These are phyloP conservation scores for Enteromius unitaeniatus DNA, from an alignment of 2,797 vertebrate genomes.

Conservation along the genomic window DNA sequence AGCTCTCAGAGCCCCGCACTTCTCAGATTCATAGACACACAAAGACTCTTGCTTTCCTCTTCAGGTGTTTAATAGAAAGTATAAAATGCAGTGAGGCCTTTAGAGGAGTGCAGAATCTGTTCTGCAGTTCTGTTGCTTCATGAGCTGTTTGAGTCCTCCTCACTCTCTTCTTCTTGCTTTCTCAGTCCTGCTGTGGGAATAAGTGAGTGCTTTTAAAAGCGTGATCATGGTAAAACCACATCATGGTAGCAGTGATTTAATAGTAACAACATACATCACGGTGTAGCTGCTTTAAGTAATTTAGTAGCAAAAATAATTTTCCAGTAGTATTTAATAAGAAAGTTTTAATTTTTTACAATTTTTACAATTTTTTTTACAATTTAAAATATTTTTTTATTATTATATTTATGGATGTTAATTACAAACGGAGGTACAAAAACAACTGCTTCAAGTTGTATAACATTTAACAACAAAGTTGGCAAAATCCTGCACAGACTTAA, in stretches of 20 bases:
- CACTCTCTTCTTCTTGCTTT: neutral
- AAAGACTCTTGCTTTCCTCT: conserved; percentile 13
- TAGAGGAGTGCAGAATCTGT: conserved; percentile 1
- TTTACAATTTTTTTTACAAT: neutral
- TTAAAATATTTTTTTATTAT: neutral
- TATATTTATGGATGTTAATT: neutral
- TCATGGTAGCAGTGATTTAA: neutral
- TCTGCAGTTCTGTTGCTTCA: neutral
- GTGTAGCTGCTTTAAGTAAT: neutral
- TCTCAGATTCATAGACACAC: conserved; percentile 47
- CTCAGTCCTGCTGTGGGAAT: neutral
- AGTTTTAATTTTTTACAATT: neutral
- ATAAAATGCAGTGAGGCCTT: conserved; percentile 4
- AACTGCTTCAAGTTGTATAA: neutral
- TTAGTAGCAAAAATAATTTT: neutral
- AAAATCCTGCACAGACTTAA: neutral
- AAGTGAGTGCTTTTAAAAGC: neutral
- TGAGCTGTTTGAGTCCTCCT: neutral
- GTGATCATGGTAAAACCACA: too few relatives aligned
- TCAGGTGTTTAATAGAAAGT: neutral
- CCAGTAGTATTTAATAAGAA: neutral
- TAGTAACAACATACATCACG: neutral
- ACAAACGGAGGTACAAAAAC: neutral
- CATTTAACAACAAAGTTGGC: neutral
- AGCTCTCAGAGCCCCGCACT: conserved; percentile 45